These are phyloP conservation scores for Gadus chalcogrammus DNA, from an alignment of 2,113 vertebrate genomes.

Conservation along the genomic window DNA sequence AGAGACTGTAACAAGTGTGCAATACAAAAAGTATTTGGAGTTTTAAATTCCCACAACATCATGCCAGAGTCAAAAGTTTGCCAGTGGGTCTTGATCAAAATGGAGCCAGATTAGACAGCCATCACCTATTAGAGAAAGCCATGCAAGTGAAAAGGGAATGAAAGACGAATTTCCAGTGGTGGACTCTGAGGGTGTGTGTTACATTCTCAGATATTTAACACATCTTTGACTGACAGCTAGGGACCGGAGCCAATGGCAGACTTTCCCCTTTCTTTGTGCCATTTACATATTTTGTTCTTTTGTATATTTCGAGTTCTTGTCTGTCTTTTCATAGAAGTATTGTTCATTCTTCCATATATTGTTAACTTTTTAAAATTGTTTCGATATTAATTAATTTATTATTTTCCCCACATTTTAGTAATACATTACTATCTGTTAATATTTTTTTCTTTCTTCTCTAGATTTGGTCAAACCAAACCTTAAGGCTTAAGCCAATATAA, in stretches of 20 bases:
- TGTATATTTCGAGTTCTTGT: background rate
- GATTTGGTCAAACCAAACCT: too few relatives aligned
- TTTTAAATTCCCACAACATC: too few relatives aligned
- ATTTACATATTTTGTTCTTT: background rate
- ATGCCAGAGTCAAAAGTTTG: too few relatives aligned
- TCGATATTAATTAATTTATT: too few relatives aligned
- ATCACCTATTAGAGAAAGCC: background rate
- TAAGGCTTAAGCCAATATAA: too few relatives aligned
- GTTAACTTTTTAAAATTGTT: too few relatives aligned
- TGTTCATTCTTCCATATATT: background rate
- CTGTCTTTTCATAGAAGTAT: background rate
- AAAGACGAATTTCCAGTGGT: background rate
- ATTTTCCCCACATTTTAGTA: too few relatives aligned
- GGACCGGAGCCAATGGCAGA: background rate
- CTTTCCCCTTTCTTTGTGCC: background rate
- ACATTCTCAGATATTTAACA: conserved; percentile 7
- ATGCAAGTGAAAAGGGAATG: background rate
- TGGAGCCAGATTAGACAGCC: background rate
- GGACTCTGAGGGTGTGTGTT: background rate
- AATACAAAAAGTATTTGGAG: too few relatives aligned
- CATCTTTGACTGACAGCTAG: conserved; percentile 1
- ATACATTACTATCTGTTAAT: too few relatives aligned
- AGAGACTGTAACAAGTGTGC: too few relatives aligned
- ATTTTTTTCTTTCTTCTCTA: too few relatives aligned
- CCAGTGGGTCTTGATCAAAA: too few relatives aligned